phyloP scores from a whole-genome alignment of 1,140 invertebrate genomes.

The Wasmannia auropunctata region DNA sequence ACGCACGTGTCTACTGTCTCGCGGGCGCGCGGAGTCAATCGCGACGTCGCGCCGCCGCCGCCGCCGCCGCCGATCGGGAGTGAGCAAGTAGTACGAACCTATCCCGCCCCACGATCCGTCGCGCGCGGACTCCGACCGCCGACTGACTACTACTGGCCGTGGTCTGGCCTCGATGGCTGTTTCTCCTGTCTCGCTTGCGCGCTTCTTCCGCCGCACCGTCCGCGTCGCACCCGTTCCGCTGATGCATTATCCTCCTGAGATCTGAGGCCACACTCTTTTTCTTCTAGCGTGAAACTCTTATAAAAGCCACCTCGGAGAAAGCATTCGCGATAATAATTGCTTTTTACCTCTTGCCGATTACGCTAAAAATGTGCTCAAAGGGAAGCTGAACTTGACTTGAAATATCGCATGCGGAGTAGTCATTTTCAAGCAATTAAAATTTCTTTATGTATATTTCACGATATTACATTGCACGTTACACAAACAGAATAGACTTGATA shows the following conservation, averaged over 20 bases:
- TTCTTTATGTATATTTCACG: neutral
- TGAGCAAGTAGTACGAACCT: slow-evolving; percentile 17
- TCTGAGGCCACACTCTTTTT: neutral
- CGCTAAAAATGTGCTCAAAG: neutral
- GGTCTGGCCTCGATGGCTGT: slow-evolving; percentile 42
- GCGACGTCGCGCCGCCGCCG: slow-evolving; percentile 3
- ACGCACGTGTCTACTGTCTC: slow-evolving; percentile 19
- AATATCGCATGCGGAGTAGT: neutral
- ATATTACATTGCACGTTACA: neutral
- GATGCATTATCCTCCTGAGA: slow-evolving; percentile 44
- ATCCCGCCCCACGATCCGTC: slow-evolving; percentile 50
- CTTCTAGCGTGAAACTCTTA: slow-evolving; percentile 16
- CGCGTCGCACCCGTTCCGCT: neutral
- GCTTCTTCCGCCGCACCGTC: slow-evolving; percentile 28
- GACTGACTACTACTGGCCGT: slow-evolving; percentile 69
- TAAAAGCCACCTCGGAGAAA: slow-evolving; percentile 20
- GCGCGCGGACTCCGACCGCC: slow-evolving; percentile 75
- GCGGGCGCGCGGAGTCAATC: neutral
- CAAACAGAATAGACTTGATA: neutral
- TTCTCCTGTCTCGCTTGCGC: slow-evolving; percentile 36
- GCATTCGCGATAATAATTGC: slow-evolving; percentile 35
- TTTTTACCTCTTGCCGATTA: neutral
- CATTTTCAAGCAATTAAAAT: neutral
- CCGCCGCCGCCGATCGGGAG: neutral
- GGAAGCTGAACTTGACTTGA: neutral